Evolutionary conservation across 2,888 invertebrate genomes (phyloP), one percentile per base, ranked within the genome.

Genomic region (Tinea pellionella): DNA sequence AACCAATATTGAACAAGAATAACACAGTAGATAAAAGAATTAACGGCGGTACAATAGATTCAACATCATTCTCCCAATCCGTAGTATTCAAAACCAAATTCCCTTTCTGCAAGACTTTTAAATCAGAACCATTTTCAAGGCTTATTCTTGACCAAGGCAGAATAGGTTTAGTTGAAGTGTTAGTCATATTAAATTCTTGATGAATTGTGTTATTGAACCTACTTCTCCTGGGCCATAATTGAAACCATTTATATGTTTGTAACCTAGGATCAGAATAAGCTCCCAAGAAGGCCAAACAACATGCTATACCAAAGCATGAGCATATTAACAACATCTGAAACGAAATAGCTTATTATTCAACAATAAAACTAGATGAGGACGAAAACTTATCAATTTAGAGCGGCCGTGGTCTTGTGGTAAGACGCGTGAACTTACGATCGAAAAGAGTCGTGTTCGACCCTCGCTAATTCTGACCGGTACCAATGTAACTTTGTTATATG

Each of bases 281-380:
- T 47, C 87, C 86, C 1, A 87, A 67, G 8, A 84, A 67, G 1
- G 79, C 78, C 13, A 87, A 69, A 59, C 85, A 83, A 65, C 78
- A 79, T 0, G 85, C 84, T 53, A 87, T 85, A 9, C 87, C 87
- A 0, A 81, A 77, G 60, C 86, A 86, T 0, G 86, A 87, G 71
- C 79, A 81, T 0, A 87, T 72, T 0, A 87, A 68, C 60, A 87
- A 69, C 67, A 80, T 78, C 86, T 87, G 76, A 0, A 75, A 76
- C 6, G 12, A 43, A 8, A 43, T n/a, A n/a, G n/a, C n/a, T n/a
- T n/a, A n/a, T n/a, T n/a, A n/a, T n/a, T n/a, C n/a, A n/a, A n/a
- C n/a, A n/a, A n/a, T n/a, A n/a, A n/a, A n/a, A n/a, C n/a, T n/a
- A n/a, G n/a, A n/a, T n/a, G n/a, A n/a, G n/a, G n/a, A n/a, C n/a